Conservation (phyloP, 2,113 vertebrate genomes). For the Crotalus helleri region DNA sequence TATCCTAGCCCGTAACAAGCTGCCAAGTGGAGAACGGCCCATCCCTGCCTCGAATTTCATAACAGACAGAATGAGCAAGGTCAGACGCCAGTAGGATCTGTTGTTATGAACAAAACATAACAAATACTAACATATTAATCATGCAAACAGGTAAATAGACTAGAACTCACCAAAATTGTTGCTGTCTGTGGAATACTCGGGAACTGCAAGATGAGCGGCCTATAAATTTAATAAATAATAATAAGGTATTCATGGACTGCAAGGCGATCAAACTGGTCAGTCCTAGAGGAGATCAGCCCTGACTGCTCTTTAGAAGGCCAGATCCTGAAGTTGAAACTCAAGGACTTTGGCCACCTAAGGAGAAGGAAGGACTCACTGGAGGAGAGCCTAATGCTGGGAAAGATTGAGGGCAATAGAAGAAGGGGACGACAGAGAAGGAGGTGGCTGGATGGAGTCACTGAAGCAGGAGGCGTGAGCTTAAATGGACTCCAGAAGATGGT, state of each 20-base stretch:
- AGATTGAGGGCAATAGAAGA: too few species aligned
- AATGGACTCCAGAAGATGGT: too few species aligned
- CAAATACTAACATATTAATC: not conserved
- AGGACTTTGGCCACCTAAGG: too few species aligned
- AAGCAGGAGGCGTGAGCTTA: too few species aligned
- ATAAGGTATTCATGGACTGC: not conserved
- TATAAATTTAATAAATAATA: not conserved
- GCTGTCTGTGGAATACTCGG: not conserved
- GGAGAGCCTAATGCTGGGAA: too few species aligned
- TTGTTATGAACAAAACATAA: not conserved
- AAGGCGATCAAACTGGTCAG: too few species aligned
- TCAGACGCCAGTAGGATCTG: not conserved
- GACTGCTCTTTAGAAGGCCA: too few species aligned
- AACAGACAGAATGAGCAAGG: slow-evolving; percentile 40
- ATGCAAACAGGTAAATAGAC: not conserved
- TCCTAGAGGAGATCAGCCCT: too few species aligned
- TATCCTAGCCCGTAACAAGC: slow-evolving; percentile 24
- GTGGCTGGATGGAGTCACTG: too few species aligned
- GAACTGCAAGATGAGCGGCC: not conserved
- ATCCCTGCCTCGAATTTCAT: slow-evolving; percentile 9
- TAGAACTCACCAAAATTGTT: not conserved
- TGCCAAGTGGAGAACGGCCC: not conserved
- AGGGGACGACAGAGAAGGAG: too few species aligned
- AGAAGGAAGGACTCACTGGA: too few species aligned
- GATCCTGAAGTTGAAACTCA: too few species aligned